These are phyloP conservation scores for Leucoraja erinaceus DNA, from an alignment of 2,113 vertebrate genomes.

Conservation along the genomic window DNA sequence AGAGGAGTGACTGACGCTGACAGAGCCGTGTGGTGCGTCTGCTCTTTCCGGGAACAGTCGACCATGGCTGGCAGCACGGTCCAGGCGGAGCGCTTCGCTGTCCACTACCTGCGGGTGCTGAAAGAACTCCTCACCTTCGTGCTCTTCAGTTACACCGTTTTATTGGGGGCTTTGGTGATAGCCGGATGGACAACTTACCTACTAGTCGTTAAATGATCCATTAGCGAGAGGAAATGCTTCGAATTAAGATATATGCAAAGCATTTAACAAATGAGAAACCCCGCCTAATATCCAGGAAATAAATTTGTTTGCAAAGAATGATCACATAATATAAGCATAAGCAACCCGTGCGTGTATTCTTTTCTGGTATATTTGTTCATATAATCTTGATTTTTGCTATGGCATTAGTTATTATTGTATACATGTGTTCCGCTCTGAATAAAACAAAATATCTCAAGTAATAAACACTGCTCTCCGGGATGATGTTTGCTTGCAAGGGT, in stretches of 20 bases:
- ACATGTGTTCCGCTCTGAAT: background rate
- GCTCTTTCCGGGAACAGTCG: background rate
- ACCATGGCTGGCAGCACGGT: background rate
- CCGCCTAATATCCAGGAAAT: background rate
- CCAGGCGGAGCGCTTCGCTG: conserved; percentile 60
- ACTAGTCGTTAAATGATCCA: conserved; percentile 70
- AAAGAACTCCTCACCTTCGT: conserved; percentile 85
- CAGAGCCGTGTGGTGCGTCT: background rate
- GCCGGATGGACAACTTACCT: conserved; percentile 93
- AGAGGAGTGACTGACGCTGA: background rate
- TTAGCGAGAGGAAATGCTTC: no score
- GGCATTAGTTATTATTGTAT: background rate
- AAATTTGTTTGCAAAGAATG: background rate
- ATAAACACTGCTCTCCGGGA: background rate
- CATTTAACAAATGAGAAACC: conserved; percentile 3
- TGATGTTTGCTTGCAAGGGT: background rate
- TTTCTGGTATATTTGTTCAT: background rate
- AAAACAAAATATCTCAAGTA: background rate
- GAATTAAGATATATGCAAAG: conserved; percentile 5
- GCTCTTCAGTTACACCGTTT: conserved; percentile 87
- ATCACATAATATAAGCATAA: background rate
- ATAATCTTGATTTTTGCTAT: background rate
- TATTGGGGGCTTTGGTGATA: conserved; percentile 80
- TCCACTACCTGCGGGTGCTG: conserved; percentile 81
- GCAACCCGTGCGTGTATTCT: background rate